A percentile compares a stretch with the other conserved stretches of the same genome.
Conservation (phyloP, 2,888 invertebrate species). For the Reticulitermes lucifugus region DNA sequence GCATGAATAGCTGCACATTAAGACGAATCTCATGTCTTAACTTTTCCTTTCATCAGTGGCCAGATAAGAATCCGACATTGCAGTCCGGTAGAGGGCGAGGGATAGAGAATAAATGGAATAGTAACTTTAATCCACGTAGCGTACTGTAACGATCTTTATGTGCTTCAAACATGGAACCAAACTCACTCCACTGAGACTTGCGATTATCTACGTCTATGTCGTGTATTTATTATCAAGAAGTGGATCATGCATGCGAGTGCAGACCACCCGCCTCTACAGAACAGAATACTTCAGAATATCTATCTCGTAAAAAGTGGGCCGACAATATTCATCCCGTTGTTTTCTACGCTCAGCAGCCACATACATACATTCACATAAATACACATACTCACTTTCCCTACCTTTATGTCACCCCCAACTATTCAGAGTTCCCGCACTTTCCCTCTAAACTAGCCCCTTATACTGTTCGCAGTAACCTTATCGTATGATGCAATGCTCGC, state of each 20-base stretch:
- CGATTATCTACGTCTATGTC: not conserved
- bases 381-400: too few relatives aligned
- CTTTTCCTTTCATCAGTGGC: not conserved
- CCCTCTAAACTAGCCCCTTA: too few relatives aligned
- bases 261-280: not conserved
- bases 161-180: not conserved
- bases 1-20: not conserved
- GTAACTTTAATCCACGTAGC: not conserved
- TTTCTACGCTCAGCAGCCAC: not conserved
- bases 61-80: not conserved
- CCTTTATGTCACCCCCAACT: too few relatives aligned
- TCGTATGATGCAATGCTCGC: too few relatives aligned
- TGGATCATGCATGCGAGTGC: constrained; percentile 2
- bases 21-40: not conserved
- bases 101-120: not conserved
- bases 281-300: constrained; percentile 1
- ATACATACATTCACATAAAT: not conserved
- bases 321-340: not conserved
- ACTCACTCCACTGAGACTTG: not conserved
- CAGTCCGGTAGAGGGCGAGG: not conserved
- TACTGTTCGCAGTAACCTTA: too few relatives aligned
- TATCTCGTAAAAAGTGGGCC: constrained; percentile 12
- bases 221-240: constrained; percentile 7
- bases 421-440: too few relatives aligned
- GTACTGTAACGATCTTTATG: not conserved